Evolutionary conservation across 2,888 invertebrate genomes (phyloP).

Genomic region (Sphaeridia pumilis): DNA sequence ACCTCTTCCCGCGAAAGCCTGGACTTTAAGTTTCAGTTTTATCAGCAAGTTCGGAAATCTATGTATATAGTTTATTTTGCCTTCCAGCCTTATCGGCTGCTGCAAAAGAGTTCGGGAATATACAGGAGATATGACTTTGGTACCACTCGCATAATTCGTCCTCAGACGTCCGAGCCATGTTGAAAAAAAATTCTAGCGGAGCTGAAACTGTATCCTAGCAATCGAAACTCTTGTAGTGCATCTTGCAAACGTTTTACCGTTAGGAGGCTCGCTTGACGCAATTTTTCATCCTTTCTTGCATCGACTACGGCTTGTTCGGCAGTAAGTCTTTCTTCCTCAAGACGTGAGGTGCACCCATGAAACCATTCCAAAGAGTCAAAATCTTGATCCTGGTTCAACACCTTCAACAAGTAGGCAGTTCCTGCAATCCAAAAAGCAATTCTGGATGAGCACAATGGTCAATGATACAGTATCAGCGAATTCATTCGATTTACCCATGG

Average conservation of each 20-base stretch:
- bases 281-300: constrained; percentile 62
- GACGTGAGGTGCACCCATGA: constrained; percentile 20
- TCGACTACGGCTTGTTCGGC: constrained; percentile 35
- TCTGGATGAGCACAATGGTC: background rate
- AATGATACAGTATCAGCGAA: constrained; percentile 31
- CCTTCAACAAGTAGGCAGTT: constrained; percentile 77
- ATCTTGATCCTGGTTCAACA: constrained; percentile 72
- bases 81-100: too few relatives aligned
- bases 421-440: constrained; percentile 41
- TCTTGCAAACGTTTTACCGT: constrained; percentile 62
- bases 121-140: too few relatives aligned
- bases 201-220: constrained; percentile 79
- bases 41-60: too few relatives aligned
- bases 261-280: constrained; percentile 82
- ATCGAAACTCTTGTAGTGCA: constrained; percentile 63
- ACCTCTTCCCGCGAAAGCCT: too few relatives aligned
- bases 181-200: constrained; percentile 93
- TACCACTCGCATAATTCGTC: too few relatives aligned
- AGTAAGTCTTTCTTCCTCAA: constrained; percentile 26
- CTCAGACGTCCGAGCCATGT: too few relatives aligned
- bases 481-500: constrained; percentile 76
- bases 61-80: too few relatives aligned
- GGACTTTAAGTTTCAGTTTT: too few relatives aligned
- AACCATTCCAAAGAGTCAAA: constrained; percentile 95
- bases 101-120: too few relatives aligned